Evolutionary conservation across 2,113 vertebrate species (phyloP), one percentile per base, ranked within the genome.

Genomic region (Acanthochromis polyacanthus): DNA sequence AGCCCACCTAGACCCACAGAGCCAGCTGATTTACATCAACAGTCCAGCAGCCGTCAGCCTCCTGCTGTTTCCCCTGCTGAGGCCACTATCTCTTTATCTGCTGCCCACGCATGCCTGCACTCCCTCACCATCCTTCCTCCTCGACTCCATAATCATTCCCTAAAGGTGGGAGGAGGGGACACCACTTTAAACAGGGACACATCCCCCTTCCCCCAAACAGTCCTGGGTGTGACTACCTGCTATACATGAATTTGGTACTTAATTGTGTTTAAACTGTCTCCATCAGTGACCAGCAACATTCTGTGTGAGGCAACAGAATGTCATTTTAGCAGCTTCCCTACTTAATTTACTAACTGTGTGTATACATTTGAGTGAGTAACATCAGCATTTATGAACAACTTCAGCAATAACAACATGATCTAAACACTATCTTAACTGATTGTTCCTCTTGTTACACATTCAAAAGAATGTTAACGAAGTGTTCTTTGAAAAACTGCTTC

Each of bases 71-170:
- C 60, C 40, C 64, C 79, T 78, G 81, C 90, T 83, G 75, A 52
- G 87, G 32, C 67, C 72, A 28, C 85, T 90, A 90, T 91, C 91
- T 92, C 86, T 90, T 87, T 88, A 94, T 93, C 92, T 79, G 84
- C 62, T 61, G 84, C 86, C 80, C 77, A 75, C 53, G 82, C 87
- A 92, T 93, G 88, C 89, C 89, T 93, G 92, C 86, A 86, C 82
- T 90, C 83, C 90, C 72, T 89, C 85, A 51, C 58, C 63, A 59
- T 83, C 78, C 81, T 62, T 59, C 67, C 64, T 78, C 61, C 68
- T 71, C 65, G 61, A 56, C 65, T 84, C 83, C 62, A 76, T 2
- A 48, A 73, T 83, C 80, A 79, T 59, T 81, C 76, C 76, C 85
- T 71, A 67, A n/a, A 75, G 72, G 36, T 8, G 51, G 88, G 90